These are phyloP conservation scores for Tenthredo distinguenda DNA, from an alignment of 2,888 invertebrate species.

Conservation along the genomic window DNA sequence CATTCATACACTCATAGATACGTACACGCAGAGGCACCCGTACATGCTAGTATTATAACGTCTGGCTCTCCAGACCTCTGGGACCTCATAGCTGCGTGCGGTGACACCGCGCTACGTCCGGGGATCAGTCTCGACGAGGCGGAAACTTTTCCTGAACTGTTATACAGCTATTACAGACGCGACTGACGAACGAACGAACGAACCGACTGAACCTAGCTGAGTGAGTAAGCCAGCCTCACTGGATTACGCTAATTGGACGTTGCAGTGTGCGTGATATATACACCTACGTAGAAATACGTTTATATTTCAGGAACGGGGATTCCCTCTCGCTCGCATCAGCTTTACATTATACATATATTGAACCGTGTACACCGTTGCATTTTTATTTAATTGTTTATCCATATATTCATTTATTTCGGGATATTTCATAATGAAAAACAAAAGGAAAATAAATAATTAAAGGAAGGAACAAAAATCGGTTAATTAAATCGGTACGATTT, in stretches of 20 bases:
- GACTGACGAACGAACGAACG: neutral
- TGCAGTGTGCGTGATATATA: neutral
- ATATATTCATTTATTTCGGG: neutral
- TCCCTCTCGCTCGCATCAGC: neutral
- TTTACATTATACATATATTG: neutral
- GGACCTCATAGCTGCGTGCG: neutral
- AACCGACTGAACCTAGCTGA: neutral
- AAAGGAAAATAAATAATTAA: neutral
- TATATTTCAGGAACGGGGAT: neutral
- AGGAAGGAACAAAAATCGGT: neutral
- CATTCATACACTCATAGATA: neutral
- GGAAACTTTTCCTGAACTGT: slow-evolving; percentile 20
- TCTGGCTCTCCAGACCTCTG: slow-evolving; percentile 2
- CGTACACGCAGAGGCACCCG: neutral
- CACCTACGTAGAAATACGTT: neutral
- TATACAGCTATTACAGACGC: slow-evolving; percentile 1
- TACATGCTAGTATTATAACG: neutral
- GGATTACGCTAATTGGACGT: slow-evolving; percentile 11
- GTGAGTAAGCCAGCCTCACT: slow-evolving; percentile 12
- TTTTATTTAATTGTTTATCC: neutral
- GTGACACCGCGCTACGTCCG: slow-evolving; percentile 18
- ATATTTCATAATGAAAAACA: neutral
- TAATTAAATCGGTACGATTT: slow-evolving; percentile 6
- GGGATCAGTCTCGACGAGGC: slow-evolving; percentile 12
- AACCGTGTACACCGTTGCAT: neutral